These are phyloP conservation scores for Setophaga kirtlandii DNA, from an alignment of 2,113 vertebrate species.

Conservation along the genomic window DNA sequence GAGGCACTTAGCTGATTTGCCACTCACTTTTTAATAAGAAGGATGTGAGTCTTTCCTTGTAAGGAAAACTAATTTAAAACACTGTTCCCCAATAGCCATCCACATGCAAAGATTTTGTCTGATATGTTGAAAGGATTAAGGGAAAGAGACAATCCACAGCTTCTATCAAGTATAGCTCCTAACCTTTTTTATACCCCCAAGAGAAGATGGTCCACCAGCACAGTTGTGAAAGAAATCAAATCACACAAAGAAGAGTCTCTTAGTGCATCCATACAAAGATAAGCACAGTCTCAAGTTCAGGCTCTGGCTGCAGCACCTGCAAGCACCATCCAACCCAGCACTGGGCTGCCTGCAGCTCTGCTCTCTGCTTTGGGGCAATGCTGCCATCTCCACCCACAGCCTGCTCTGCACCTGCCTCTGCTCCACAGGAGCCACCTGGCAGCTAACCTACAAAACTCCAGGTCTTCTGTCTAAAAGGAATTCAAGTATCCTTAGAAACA, in stretches of 20 bases:
- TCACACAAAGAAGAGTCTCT: neutral
- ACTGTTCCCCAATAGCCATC: neutral
- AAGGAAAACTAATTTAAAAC: neutral
- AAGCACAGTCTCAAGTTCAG: neutral
- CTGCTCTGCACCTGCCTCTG: neutral
- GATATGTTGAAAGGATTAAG: accelerated
- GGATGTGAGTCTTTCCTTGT: neutral
- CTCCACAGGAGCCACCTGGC: neutral
- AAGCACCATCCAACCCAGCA: neutral
- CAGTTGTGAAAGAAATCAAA: neutral
- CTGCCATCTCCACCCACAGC: neutral
- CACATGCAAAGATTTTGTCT: neutral
- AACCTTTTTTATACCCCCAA: neutral
- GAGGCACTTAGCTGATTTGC: neutral
- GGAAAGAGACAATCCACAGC: neutral
- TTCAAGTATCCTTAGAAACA: neutral
- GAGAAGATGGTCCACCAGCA: neutral
- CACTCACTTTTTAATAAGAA: neutral
- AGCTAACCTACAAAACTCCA: neutral
- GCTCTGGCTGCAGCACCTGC: neutral
- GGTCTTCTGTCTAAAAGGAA: neutral
- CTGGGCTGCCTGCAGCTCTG: neutral
- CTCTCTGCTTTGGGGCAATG: neutral
- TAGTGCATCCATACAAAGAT: neutral
- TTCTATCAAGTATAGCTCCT: neutral